phyloP scores from a whole-genome alignment of 2,797 vertebrate genomes.

The Hyperoplus immaculatus region DNA sequence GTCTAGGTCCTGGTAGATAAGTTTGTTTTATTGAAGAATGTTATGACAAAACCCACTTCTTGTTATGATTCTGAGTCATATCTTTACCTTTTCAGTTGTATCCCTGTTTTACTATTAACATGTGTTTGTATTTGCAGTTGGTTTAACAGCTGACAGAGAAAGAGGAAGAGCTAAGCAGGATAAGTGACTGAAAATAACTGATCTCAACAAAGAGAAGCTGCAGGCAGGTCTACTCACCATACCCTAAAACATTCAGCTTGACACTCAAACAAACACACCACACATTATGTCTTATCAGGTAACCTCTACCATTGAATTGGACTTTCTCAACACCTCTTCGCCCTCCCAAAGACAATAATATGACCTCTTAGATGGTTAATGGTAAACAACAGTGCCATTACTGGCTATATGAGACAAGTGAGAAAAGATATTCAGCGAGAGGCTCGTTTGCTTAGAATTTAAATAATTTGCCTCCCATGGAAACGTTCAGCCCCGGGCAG shows the following conservation, averaged over 20 bases:
- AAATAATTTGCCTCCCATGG: neutral
- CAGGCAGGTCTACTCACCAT: constrained; percentile 40
- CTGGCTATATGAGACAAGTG: neutral
- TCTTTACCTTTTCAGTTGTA: constrained; percentile 47
- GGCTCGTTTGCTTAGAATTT: constrained; percentile 4
- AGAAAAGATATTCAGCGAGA: neutral
- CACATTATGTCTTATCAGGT: constrained; percentile 64
- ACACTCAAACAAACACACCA: constrained; percentile 62
- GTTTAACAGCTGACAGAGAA: constrained; percentile 37
- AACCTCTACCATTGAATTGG: constrained; percentile 55
- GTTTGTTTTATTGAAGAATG: constrained; percentile 60
- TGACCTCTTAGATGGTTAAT: constrained; percentile 43
- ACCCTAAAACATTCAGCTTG: constrained; percentile 40
- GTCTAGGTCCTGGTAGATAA: constrained; percentile 70
- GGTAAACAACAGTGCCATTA: neutral
- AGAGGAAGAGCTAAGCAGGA: neutral
- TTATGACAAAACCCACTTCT: constrained; percentile 55
- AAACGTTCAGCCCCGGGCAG: constrained; percentile 18
- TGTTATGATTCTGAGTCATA: constrained; percentile 40
- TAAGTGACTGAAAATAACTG: neutral
- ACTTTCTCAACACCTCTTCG: constrained; percentile 50
- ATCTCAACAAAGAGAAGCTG: constrained; percentile 20
- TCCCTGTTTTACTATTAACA: constrained; percentile 1
- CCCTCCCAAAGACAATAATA: constrained; percentile 25
- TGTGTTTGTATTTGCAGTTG: constrained; percentile 17